phyloP scores from a whole-genome alignment of 2,113 vertebrate species.

The Rhombomys opimus region DNA sequence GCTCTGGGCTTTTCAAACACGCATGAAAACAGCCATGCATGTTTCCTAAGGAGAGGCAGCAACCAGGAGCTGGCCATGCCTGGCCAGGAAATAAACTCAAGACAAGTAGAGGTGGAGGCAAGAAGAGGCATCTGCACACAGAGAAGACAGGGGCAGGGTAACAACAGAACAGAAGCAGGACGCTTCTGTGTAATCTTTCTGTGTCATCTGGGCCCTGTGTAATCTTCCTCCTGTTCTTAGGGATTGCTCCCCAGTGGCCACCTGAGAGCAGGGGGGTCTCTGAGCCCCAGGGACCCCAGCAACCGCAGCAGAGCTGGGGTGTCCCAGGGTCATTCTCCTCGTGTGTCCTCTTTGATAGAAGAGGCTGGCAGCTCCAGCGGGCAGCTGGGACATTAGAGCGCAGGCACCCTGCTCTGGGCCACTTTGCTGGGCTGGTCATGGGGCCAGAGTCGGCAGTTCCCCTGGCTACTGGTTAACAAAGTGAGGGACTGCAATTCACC shows the following conservation, averaged over 20 bases:
- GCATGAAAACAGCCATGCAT: not conserved
- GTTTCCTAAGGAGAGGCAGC: not conserved
- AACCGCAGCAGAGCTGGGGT: not conserved
- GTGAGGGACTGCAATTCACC: not conserved
- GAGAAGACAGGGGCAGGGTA: no score
- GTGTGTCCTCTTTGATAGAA: not conserved
- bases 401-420: not conserved
- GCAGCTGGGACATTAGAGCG: not conserved
- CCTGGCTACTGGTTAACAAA: slow-evolving; percentile 54
- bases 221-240: not conserved
- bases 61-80: not conserved
- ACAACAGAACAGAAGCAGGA: not conserved
- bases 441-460: not conserved
- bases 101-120: not conserved
- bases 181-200: fast-evolving
- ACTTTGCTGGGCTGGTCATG: not conserved
- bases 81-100: no score
- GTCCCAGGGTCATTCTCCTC: not conserved
- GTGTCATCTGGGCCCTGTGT: not conserved
- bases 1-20: not conserved
- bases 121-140: not conserved
- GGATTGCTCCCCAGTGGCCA: not conserved
- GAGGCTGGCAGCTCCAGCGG: not conserved
- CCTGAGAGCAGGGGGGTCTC: not conserved
- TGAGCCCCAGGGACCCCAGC: not conserved